A percentile compares a stretch with the other conserved stretches of the same genome.
phyloP scores from a whole-genome alignment of 2,113 vertebrate species.

The Abramis brama region DNA sequence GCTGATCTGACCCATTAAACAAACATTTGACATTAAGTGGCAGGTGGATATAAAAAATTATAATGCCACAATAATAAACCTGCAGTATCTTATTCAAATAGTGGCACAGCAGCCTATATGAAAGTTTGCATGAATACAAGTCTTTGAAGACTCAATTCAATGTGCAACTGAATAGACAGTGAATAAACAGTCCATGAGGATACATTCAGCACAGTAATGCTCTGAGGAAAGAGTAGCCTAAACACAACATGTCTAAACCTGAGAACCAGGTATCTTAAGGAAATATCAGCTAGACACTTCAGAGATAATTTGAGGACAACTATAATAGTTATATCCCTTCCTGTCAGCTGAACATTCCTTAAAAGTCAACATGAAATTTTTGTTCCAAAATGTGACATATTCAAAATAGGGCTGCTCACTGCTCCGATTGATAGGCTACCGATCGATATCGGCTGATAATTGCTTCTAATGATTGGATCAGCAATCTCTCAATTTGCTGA shows the following conservation, averaged over 20 bases:
- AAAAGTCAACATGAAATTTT: not conserved
- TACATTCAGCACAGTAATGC: slow-evolving; percentile 9
- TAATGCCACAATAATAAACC: not conserved
- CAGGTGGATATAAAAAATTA: not conserved
- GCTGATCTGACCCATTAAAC: not conserved
- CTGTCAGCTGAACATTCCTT: not conserved
- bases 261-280: not conserved
- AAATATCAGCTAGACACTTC: not conserved
- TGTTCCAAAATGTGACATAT: too few relatives aligned
- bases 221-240: not conserved
- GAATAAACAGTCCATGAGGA: not conserved
- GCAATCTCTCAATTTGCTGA: too few relatives aligned
- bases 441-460: too few relatives aligned
- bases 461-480: too few relatives aligned
- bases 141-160: not conserved
- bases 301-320: not conserved
- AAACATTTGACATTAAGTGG: not conserved
- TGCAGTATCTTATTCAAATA: not conserved
- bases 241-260: not conserved
- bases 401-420: too few relatives aligned
- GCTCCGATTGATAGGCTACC: too few relatives aligned
- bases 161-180: not conserved
- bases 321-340: not conserved
- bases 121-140: not conserved
- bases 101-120: not conserved